Conservation (phyloP, 2,888 invertebrate species). For the Drosophila paucipuncta region DNA sequence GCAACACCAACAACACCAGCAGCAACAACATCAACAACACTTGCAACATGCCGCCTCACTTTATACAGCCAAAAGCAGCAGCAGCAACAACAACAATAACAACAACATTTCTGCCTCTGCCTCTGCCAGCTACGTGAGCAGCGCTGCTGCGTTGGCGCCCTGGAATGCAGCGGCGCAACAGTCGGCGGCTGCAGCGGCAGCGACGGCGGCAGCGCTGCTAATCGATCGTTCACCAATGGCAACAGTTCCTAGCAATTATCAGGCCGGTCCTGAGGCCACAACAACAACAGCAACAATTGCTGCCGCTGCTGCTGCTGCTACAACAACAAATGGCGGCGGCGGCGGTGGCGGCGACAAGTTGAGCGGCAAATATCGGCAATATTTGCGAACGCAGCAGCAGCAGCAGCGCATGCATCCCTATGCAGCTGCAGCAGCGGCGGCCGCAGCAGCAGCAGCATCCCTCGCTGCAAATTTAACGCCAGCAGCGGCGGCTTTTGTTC, state of each 20-base stretch:
- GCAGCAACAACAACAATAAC: constrained; percentile 18
- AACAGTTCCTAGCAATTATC: constrained; percentile 86
- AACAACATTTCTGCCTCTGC: constrained; percentile 30
- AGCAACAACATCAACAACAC: constrained; percentile 47
- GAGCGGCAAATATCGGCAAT: constrained; percentile 87
- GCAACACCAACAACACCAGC: constrained; percentile 42
- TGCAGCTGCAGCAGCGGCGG: constrained; percentile 83
- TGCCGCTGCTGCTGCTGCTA: constrained; percentile 31
- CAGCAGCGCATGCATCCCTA: constrained; percentile 87
- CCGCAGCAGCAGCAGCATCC: constrained; percentile 83
- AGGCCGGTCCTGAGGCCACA: constrained; percentile 85
- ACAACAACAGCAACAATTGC: constrained; percentile 65
- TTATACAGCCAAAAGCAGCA: constrained; percentile 72
- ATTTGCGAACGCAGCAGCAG: constrained; percentile 86
- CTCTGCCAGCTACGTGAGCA: constrained; percentile 69
- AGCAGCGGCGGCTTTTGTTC: constrained; percentile 86
- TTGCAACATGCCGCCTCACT: constrained; percentile 59
- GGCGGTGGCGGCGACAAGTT: constrained; percentile 74
- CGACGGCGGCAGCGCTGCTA: constrained; percentile 74
- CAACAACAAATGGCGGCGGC: constrained; percentile 22
- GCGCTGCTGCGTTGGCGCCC: constrained; percentile 71
- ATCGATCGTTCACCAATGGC: constrained; percentile 85
- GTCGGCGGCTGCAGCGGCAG: constrained; percentile 65
- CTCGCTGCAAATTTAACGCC: constrained; percentile 85
- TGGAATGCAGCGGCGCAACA: constrained; percentile 68